phyloP scores from a whole-genome alignment of 1,140 invertebrate species.

The Habropoda laboriosa region DNA sequence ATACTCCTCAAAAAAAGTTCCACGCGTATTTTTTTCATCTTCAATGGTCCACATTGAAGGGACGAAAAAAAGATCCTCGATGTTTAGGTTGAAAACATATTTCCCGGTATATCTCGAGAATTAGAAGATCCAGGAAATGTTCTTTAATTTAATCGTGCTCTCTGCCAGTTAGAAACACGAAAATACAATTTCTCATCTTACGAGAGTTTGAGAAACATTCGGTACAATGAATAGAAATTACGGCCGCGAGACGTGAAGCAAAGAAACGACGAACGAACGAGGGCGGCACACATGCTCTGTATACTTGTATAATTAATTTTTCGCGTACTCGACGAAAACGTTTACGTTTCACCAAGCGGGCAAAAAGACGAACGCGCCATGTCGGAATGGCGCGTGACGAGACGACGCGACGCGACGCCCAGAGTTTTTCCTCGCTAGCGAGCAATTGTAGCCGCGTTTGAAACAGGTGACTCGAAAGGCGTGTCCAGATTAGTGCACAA shows the following conservation, averaged over 20 bases:
- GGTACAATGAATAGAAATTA: neutral
- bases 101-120: too few relatives aligned
- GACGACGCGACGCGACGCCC: neutral
- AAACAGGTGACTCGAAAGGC: neutral
- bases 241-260: neutral
- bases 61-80: too few relatives aligned
- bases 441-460: neutral
- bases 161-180: too few relatives aligned
- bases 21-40: too few relatives aligned
- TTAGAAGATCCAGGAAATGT: too few relatives aligned
- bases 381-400: neutral
- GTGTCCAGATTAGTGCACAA: constrained; percentile 4
- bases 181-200: neutral
- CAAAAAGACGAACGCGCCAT: constrained; percentile 6
- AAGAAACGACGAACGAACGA: neutral
- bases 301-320: constrained; percentile 20
- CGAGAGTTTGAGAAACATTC: neutral
- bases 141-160: too few relatives aligned
- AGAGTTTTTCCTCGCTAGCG: neutral
- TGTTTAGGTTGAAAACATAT: too few relatives aligned
- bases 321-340: neutral
- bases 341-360: neutral
- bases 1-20: too few relatives aligned
- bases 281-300: neutral
- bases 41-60: too few relatives aligned